These are phyloP conservation scores for Calidris pugnax DNA, from an alignment of 2,113 vertebrate genomes.

Conservation along the genomic window DNA sequence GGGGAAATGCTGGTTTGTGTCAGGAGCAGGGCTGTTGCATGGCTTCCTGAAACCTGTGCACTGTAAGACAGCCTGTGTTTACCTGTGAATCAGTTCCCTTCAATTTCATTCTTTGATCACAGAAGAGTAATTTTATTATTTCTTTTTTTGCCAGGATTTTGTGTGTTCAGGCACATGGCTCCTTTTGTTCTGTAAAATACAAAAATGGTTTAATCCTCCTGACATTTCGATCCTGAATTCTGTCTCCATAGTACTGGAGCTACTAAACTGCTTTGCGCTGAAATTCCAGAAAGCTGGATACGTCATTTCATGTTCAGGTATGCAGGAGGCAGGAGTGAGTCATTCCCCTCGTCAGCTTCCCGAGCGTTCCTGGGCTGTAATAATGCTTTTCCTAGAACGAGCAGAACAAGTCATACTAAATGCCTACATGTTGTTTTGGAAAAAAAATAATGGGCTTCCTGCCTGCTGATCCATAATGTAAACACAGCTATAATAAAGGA, in stretches of 20 bases:
- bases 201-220: background rate
- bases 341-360: background rate
- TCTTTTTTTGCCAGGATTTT: background rate
- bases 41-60: background rate
- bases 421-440: background rate
- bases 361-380: background rate
- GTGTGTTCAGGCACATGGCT: background rate
- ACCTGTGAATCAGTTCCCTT: background rate
- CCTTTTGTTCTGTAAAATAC: background rate
- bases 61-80: background rate
- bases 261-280: background rate
- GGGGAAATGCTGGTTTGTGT: background rate
- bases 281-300: background rate
- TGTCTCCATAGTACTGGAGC: background rate
- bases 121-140: background rate
- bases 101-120: background rate
- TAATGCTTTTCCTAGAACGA: slow-evolving; percentile 14
- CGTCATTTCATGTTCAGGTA: background rate
- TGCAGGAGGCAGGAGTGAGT: slow-evolving; percentile 35
- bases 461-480: background rate
- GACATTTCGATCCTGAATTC: background rate
- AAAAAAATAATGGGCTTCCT: slow-evolving; percentile 9
- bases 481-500: background rate
- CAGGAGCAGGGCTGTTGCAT: background rate
- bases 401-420: slow-evolving; percentile 24